Evolutionary conservation across 1,140 invertebrate genomes (phyloP).

Genomic region (Aleiodes sp.): DNA sequence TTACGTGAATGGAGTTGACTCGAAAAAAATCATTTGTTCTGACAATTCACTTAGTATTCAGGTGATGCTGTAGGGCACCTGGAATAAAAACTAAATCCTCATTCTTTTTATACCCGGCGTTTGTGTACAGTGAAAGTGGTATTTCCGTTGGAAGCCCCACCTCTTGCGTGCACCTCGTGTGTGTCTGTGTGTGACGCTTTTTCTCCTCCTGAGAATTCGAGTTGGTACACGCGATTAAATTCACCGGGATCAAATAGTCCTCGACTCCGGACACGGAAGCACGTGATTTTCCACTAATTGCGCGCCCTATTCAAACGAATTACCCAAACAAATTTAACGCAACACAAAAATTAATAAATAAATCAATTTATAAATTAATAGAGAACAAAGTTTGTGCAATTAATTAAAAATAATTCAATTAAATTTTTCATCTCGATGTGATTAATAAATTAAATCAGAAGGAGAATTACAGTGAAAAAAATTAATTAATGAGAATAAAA

Average conservation of each 20-base stretch:
- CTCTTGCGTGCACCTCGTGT: background rate
- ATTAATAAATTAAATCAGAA: no score
- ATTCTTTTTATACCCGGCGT: background rate
- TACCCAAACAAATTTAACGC: no score
- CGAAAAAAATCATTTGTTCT: background rate
- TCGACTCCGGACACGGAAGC: conserved; percentile 17
- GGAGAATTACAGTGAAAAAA: no score
- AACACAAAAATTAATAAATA: no score
- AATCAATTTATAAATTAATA: no score
- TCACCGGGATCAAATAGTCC: conserved; percentile 11
- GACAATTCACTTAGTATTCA: background rate
- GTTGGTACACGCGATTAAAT: background rate
- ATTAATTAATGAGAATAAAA: background rate
- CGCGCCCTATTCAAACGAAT: background rate
- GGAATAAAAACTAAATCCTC: background rate
- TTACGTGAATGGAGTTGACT: no score
- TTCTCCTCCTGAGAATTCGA: conserved; percentile 1
- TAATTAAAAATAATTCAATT: no score
- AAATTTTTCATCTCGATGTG: no score
- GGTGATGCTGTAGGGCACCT: background rate
- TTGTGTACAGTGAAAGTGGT: conserved; percentile 21
- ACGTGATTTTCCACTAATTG: conserved; percentile 8
- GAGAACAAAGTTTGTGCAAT: no score
- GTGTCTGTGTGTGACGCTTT: conserved; percentile 8
- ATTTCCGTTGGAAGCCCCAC: conserved; percentile 18